phyloP scores from a whole-genome alignment of 2,797 vertebrate genomes.

The Rhinella marina region DNA sequence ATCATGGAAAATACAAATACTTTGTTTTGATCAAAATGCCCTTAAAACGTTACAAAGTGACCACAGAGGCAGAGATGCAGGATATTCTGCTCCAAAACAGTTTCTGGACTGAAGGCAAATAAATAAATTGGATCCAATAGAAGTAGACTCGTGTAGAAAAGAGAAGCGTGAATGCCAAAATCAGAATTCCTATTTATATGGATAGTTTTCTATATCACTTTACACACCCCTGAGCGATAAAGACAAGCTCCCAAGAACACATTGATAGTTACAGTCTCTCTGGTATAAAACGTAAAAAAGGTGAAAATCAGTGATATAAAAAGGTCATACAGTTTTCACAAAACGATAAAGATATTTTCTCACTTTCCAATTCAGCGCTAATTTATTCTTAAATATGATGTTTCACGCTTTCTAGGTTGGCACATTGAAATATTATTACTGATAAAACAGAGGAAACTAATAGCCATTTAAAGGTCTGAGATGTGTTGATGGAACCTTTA shows the following conservation, averaged over 20 bases:
- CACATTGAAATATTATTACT: conserved; percentile 30
- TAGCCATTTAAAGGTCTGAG: conserved; percentile 16
- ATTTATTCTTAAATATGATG: conserved; percentile 56
- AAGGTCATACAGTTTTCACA: conserved; percentile 58
- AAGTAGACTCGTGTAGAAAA: background rate
- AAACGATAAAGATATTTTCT: conserved; percentile 58
- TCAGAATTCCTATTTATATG: conserved; percentile 3
- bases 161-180: background rate
- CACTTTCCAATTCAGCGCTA: conserved; percentile 51
- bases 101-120: background rate
- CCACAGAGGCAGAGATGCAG: background rate
- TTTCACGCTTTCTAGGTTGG: conserved; percentile 27
- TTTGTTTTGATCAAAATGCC: background rate
- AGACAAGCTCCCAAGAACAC: conserved; percentile 29
- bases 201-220: conserved; percentile 25
- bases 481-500: conserved; percentile 32
- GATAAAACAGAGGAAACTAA: conserved; percentile 3
- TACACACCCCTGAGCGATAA: conserved; percentile 30
- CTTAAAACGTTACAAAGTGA: background rate
- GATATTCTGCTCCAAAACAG: background rate
- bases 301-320: conserved; percentile 57
- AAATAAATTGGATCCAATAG: background rate
- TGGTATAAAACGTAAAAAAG: conserved; percentile 53
- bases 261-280: conserved; percentile 51
- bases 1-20: background rate